Percentiles rank a stretch among this genome's conserved stretches.
Evolutionary conservation across 2,888 invertebrate genomes (phyloP).

Genomic region (Dusona sp.): DNA sequence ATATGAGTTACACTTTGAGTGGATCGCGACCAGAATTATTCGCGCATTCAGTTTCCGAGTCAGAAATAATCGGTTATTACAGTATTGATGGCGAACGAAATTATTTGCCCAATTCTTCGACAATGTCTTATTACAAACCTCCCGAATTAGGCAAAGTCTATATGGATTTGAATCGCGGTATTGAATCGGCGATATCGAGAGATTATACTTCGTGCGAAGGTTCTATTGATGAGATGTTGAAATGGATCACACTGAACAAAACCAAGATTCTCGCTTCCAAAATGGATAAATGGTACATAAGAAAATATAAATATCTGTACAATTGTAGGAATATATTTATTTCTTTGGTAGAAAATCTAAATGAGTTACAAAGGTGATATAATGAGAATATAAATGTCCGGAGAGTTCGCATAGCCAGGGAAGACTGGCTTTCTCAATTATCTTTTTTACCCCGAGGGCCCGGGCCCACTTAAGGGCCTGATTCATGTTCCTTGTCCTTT

Average conservation of each 20-base stretch:
- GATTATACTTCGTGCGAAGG: too few relatives aligned
- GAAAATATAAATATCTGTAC: background rate
- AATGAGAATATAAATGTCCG: too few relatives aligned
- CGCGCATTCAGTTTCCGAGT: background rate
- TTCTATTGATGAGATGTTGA: background rate
- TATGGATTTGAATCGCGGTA: conserved; percentile 21
- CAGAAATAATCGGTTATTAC: conserved; percentile 85
- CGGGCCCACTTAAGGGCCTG: too few relatives aligned
- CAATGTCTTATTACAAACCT: conserved; percentile 85
- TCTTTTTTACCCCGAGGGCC: too few relatives aligned
- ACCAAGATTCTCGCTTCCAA: background rate
- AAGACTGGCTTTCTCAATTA: too few relatives aligned
- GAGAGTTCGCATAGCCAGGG: too few relatives aligned
- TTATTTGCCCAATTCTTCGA: conserved; percentile 78
- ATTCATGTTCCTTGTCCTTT: too few relatives aligned
- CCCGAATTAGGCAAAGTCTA: conserved; percentile 79
- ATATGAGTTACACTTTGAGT: background rate
- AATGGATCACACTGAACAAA: background rate
- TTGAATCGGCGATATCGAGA: background rate
- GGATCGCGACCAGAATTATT: background rate
- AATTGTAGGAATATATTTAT: too few relatives aligned
- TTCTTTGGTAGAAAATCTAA: too few relatives aligned
- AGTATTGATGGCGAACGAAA: conserved; percentile 84
- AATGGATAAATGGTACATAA: conserved; percentile 1
- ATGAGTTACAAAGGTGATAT: too few relatives aligned